These are phyloP conservation scores for Myotis findleyi DNA, from an alignment of 2,797 vertebrate species.

Conservation along the genomic window DNA sequence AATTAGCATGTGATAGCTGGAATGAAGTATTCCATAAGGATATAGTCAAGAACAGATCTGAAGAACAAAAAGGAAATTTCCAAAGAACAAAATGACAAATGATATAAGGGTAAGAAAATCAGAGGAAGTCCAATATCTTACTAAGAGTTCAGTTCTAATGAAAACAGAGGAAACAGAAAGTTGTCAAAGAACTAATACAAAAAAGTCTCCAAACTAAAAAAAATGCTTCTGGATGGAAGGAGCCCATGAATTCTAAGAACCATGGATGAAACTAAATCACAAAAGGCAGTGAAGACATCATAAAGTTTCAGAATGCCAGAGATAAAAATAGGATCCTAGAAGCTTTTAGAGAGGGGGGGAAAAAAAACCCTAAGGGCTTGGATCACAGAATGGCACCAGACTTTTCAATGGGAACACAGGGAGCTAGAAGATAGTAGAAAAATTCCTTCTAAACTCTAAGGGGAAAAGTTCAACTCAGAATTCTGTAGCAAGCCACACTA, in stretches of 20 bases:
- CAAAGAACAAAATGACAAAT: not conserved
- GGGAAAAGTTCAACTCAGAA: not conserved
- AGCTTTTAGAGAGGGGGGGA: not conserved
- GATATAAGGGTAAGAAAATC: conserved; percentile 12
- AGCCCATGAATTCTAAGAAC: not conserved
- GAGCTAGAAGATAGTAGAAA: not conserved
- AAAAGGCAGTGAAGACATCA: not conserved
- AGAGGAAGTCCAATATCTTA: not conserved
- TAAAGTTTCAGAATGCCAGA: not conserved
- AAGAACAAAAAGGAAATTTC: conserved; percentile 22
- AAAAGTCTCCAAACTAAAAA: not conserved
- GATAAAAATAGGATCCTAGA: not conserved
- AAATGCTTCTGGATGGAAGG: not conserved
- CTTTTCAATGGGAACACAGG: not conserved
- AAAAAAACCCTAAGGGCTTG: not conserved
- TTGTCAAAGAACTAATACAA: not conserved
- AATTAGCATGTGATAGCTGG: not conserved
- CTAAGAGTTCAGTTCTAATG: not conserved
- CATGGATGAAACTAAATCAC: not conserved
- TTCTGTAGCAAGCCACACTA: not conserved
- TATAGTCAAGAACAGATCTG: not conserved
- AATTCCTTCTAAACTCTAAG: not conserved
- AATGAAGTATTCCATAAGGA: not conserved
- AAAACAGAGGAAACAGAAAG: not conserved
- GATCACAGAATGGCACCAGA: not conserved